Evolutionary conservation across 2,888 invertebrate species (phyloP), one percentile per base, ranked within the genome.

Genomic region (Drosophila nigricruria): DNA sequence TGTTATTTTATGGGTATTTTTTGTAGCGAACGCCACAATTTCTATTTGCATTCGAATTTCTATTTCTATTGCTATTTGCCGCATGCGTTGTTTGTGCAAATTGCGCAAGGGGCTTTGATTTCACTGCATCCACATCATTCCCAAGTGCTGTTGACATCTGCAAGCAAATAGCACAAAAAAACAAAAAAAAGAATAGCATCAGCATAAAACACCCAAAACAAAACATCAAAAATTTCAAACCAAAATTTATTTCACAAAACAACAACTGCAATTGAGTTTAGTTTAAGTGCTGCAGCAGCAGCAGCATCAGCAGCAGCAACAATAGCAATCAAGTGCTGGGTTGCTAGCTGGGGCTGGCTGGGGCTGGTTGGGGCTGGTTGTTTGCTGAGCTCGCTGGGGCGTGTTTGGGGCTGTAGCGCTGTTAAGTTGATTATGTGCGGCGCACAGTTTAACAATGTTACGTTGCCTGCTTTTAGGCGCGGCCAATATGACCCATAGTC

Each of bases 101-200:
- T 89, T 78, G 72, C 52, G 74, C 69, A 54, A 68, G 70, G 63
- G 74, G 70, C 85, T 85, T 89, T 87, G 85, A 88, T 89, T 89
- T 85, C 80, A 86, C 71, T 83, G 81, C 77, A 79, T 65, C 76
- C 79, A 79, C 77, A 77, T 77, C 77, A 78, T 57, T 73, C 58
- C 78, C 75, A 86, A 75, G 73, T 71, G 75, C 85, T 75, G 79
- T 88, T 84, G 89, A 88, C 88, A 87, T 88, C 89, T 89, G 89
- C 76, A 81, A 81, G 77, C 73, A 72, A 70, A 80, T 45, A 52
- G 36, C 36, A 42, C 10, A 47, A 57, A 52, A 71, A 58, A 52
- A 50, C 52, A 59, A 60, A 45, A 71, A 57, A 56, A 43, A 58
- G 56, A 61, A 43, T 38, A 30, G 70, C 50, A 62, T 56, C 56